Conservation (phyloP, 2,888 invertebrate species). For the Cephus rjabovi region DNA sequence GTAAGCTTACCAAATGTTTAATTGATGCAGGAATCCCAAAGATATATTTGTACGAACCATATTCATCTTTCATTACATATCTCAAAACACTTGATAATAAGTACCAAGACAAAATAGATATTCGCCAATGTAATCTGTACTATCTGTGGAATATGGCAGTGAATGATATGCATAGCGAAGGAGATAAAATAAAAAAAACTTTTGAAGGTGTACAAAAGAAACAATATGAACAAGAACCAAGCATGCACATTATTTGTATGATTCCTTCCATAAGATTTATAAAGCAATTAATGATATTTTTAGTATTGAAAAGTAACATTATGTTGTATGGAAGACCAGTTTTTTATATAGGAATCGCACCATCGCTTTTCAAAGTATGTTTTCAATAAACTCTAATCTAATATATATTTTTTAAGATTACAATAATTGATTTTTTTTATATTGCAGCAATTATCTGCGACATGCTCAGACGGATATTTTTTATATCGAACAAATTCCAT, state of each 20-base stretch:
- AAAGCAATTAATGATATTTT: slow-evolving; percentile 72
- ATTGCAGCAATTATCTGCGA: slow-evolving; percentile 12
- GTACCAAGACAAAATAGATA: slow-evolving; percentile 65
- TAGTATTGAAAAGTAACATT: slow-evolving; percentile 72
- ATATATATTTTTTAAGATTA: slow-evolving; percentile 1
- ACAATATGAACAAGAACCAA: slow-evolving; percentile 67
- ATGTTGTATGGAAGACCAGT: slow-evolving; percentile 73
- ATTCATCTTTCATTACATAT: slow-evolving; percentile 67
- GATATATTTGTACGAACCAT: slow-evolving; percentile 73
- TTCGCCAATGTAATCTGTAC: slow-evolving; percentile 72
- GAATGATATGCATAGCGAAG: slow-evolving; percentile 72
- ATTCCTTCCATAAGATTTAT: slow-evolving; percentile 72
- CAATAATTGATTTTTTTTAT: slow-evolving; percentile 6
- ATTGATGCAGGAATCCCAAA: slow-evolving; percentile 68
- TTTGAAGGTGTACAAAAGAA: slow-evolving; percentile 69
- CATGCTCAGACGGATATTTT: slow-evolving; percentile 41
- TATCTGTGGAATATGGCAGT: slow-evolving; percentile 71
- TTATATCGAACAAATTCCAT: slow-evolving; percentile 72
- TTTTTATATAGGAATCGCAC: slow-evolving; percentile 73
- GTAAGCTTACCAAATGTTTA: slow-evolving; percentile 73
- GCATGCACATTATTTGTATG: slow-evolving; percentile 73
- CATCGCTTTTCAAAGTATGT: slow-evolving; percentile 73
- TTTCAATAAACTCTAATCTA: not conserved
- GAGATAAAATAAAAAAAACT: slow-evolving; percentile 69
- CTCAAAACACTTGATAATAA: slow-evolving; percentile 67